Conservation (phyloP, 2,797 vertebrate species). For the Dermochelys coriacea region DNA sequence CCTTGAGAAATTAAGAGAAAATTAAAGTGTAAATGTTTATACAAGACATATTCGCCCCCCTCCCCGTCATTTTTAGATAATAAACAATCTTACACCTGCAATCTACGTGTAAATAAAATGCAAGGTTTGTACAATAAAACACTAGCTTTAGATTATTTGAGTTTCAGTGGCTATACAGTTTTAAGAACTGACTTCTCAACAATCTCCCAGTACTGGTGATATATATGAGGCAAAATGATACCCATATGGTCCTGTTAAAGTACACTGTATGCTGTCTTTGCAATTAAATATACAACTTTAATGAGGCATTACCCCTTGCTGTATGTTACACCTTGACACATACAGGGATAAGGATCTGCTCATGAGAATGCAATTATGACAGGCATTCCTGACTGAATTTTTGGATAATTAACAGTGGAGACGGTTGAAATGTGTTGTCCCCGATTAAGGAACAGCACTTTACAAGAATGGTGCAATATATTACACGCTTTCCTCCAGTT, state of each 20-base stretch:
- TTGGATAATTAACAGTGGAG: neutral
- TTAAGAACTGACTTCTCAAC: neutral
- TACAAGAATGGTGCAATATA: neutral
- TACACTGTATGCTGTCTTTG: neutral
- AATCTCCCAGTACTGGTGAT: neutral
- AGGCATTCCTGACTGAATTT: neutral
- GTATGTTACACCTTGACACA: neutral
- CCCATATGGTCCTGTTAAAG: neutral
- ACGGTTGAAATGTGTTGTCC: neutral
- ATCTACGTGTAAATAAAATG: conserved; percentile 10
- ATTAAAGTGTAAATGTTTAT: conserved; percentile 81
- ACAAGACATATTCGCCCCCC: conserved; percentile 2
- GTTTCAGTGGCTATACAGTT: neutral
- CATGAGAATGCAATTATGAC: fast-evolving
- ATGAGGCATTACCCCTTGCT: neutral
- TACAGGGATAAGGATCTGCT: neutral
- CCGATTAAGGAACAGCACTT: neutral
- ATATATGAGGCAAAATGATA: neutral
- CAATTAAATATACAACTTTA: conserved; percentile 15
- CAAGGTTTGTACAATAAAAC: neutral
- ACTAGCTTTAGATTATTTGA: neutral
- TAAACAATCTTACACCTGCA: conserved; percentile 20
- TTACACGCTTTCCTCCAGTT: neutral
- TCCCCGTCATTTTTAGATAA: neutral
- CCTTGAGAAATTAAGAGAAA: conserved; percentile 77